phyloP scores from a whole-genome alignment of 2,113 vertebrate species.

The Acrocephalus arundinaceus region DNA sequence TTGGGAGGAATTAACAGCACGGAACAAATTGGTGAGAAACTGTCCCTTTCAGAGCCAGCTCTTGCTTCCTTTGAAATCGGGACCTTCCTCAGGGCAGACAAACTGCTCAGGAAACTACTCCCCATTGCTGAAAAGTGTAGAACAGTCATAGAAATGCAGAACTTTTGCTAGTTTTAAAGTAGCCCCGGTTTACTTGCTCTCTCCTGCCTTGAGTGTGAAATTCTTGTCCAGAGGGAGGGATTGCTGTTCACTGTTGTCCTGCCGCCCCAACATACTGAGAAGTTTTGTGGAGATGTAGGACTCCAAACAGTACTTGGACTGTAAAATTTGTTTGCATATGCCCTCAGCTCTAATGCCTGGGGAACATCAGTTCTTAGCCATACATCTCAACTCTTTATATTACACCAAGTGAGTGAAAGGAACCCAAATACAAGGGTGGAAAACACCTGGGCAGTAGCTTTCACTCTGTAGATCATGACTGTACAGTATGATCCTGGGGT shows the following conservation, averaged over 20 bases:
- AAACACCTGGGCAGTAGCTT: neutral
- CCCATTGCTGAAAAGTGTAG: neutral
- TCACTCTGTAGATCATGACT: neutral
- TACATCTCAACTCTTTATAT: neutral
- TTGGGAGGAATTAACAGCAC: fast-evolving
- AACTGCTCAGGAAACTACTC: neutral
- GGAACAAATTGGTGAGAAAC: neutral
- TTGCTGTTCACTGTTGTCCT: neutral
- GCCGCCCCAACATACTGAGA: neutral
- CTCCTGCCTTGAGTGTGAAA: neutral
- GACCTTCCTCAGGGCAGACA: neutral
- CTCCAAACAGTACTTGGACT: neutral
- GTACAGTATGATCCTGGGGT: neutral
- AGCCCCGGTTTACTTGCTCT: neutral
- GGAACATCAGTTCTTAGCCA: neutral
- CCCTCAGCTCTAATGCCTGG: neutral
- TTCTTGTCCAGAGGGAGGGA: neutral
- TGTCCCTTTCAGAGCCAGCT: neutral
- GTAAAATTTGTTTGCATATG: neutral
- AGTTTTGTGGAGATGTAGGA: neutral
- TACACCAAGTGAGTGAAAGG: neutral
- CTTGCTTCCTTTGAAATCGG: neutral
- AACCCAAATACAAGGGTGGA: neutral
- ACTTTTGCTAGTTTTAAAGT: neutral
- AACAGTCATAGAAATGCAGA: neutral